phyloP scores from a whole-genome alignment of 2,888 invertebrate genomes.

The Synanthedon andrenaeformis region DNA sequence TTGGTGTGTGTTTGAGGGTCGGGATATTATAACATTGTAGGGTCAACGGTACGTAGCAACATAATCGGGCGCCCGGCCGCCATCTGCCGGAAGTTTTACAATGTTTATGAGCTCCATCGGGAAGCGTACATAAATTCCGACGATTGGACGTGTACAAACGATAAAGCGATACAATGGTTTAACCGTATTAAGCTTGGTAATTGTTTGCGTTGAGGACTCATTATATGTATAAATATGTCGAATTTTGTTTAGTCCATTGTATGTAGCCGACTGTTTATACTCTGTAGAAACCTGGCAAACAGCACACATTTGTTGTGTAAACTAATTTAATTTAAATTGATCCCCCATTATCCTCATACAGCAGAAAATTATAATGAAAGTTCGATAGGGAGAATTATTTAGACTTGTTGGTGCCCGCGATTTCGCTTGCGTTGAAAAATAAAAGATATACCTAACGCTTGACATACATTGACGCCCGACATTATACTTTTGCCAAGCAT shows the following conservation, averaged over 20 bases:
- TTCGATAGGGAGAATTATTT: conserved; percentile 27
- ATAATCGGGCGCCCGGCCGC: conserved; percentile 50
- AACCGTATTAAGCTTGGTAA: conserved; percentile 34
- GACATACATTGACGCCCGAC: too few relatives aligned
- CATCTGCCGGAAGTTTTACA: conserved; percentile 67
- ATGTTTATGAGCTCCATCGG: conserved; percentile 65
- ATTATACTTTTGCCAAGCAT: too few relatives aligned
- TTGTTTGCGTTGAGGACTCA: conserved; percentile 21
- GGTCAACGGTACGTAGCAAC: conserved; percentile 13
- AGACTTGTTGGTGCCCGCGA: conserved; percentile 13
- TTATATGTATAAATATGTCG: background rate
- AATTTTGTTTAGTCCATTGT: background rate
- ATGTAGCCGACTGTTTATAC: background rate
- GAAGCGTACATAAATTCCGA: conserved; percentile 58
- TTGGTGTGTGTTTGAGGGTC: conserved; percentile 4
- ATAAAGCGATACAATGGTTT: conserved; percentile 44
- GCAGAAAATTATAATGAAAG: background rate
- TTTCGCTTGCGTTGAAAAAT: too few relatives aligned
- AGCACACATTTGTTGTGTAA: background rate
- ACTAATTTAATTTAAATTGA: background rate
- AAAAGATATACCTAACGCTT: too few relatives aligned
- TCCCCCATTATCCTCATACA: background rate
- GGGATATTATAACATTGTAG: conserved; percentile 3
- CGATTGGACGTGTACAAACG: conserved; percentile 44
- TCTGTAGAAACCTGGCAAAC: background rate